Evolutionary conservation across 1,140 invertebrate species (phyloP), one percentile per base, ranked within the genome.

Genomic region (Antheraea pernyi): DNA sequence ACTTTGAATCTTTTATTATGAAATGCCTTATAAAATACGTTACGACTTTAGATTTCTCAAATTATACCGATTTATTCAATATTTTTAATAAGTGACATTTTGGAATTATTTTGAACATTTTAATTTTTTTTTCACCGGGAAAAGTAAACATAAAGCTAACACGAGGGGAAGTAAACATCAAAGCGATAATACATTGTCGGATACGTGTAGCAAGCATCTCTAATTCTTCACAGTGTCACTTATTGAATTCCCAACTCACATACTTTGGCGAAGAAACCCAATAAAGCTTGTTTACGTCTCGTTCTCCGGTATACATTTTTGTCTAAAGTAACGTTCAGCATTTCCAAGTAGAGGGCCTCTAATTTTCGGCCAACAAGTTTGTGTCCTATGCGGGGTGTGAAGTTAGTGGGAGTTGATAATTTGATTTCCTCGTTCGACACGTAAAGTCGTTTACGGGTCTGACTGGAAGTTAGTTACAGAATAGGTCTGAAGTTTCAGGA

Each of bases 381-480:
- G 81, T 80, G 80, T 84, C 78, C 79, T 77, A 71, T 78, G 76
- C 70, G 70, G 74, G 82, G 85, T 85, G 83, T 79, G 74, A 88
- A 85, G 77, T 82, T 83, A 68, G 82, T 83, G 72, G 78, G 81
- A 89, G 86, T 86, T 86, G 83, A 85, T 90, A 89, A 90, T 91
- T 91, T 89, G 85, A 91, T 91, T 91, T 87, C 80, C 82, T 82
- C 82, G 80, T 89, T 85, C 81, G 81, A 89, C 84, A 91, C 86
- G 85, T 88, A 87, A 88, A 86, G 79, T 88, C 86, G 84, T 89
- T 89, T 89, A 89, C 80, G 79, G 73, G 78, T 79, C 78, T 85
- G 85, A 84, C 79, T 82, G 71, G 76, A 86, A 88, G 82, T 86
- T 86, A 80, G 77, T 75, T 81, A 80, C 69, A 72, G 80, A 84